Conservation (phyloP, 2,888 invertebrate genomes). For the Octodonta nipae region DNA sequence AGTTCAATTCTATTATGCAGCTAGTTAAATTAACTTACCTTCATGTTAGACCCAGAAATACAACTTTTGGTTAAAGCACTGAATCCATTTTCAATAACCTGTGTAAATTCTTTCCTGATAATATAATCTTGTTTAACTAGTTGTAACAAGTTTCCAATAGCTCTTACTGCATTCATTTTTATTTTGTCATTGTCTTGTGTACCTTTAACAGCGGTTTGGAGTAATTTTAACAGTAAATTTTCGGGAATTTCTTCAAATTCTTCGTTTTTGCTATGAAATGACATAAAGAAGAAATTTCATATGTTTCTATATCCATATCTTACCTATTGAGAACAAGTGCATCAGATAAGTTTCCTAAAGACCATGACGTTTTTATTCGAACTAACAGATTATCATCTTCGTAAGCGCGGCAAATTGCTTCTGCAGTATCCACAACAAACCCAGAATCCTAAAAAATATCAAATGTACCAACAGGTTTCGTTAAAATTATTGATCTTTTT, state of each 20-base stretch:
- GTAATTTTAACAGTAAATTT: constrained; percentile 51
- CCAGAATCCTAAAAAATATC: constrained; percentile 40
- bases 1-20: constrained; percentile 1
- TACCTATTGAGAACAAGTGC: constrained; percentile 60
- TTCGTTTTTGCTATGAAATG: constrained; percentile 6
- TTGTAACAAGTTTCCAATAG: constrained; percentile 66
- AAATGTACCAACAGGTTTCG: background rate
- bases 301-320: constrained; percentile 17
- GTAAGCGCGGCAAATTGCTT: constrained; percentile 52
- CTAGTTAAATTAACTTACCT: constrained; percentile 37
- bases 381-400: constrained; percentile 55
- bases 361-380: constrained; percentile 72
- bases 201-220: constrained; percentile 49
- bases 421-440: constrained; percentile 68
- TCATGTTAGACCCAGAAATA: constrained; percentile 60
- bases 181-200: constrained; percentile 51
- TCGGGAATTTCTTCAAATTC: constrained; percentile 45
- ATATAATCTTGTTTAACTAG: constrained; percentile 44
- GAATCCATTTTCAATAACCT: constrained; percentile 46
- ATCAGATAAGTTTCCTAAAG: constrained; percentile 74
- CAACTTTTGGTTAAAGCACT: constrained; percentile 56
- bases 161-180: constrained; percentile 66
- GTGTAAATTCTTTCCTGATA: constrained; percentile 38
- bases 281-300: constrained; percentile 2
- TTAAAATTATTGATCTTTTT: background rate